Conservation (phyloP, 2,888 invertebrate species). For the Eueremaeus valkanovi region DNA sequence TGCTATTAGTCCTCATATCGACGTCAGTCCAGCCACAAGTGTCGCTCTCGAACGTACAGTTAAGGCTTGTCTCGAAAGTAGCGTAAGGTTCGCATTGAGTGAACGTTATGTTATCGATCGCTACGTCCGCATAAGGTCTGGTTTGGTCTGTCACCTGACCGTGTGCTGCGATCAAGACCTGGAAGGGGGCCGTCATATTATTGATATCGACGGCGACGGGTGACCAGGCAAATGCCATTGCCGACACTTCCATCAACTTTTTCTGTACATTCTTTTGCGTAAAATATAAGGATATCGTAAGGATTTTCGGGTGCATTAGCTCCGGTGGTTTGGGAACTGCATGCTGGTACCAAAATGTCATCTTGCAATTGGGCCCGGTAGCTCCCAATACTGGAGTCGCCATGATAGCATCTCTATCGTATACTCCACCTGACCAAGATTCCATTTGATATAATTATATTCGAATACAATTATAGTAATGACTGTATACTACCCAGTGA, state of each 20-base stretch:
- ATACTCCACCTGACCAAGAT: not conserved
- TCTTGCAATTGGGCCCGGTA: not conserved
- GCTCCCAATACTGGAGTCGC: not conserved
- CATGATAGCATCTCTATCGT: not conserved
- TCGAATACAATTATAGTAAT: not conserved
- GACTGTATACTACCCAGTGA: not conserved
- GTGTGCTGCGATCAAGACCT: not conserved
- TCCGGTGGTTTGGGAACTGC: not conserved
- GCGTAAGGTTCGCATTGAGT: not conserved
- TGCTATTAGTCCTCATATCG: not conserved
- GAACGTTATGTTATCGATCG: constrained; percentile 33
- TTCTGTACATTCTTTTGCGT: not conserved
- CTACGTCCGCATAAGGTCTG: not conserved
- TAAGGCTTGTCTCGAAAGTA: not conserved
- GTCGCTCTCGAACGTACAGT: not conserved
- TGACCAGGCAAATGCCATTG: not conserved
- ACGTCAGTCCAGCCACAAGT: constrained; percentile 13
- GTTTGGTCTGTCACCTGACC: not conserved
- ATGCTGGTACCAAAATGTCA: not conserved
- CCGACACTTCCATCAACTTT: not conserved
- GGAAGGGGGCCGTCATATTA: not conserved
- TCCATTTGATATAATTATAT: not conserved
- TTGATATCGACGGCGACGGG: not conserved
- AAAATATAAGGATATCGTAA: not conserved
- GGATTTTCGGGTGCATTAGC: too few species aligned